These are phyloP conservation scores for Drosophila tsacasi DNA, from an alignment of 1,140 invertebrate genomes.

Conservation along the genomic window DNA sequence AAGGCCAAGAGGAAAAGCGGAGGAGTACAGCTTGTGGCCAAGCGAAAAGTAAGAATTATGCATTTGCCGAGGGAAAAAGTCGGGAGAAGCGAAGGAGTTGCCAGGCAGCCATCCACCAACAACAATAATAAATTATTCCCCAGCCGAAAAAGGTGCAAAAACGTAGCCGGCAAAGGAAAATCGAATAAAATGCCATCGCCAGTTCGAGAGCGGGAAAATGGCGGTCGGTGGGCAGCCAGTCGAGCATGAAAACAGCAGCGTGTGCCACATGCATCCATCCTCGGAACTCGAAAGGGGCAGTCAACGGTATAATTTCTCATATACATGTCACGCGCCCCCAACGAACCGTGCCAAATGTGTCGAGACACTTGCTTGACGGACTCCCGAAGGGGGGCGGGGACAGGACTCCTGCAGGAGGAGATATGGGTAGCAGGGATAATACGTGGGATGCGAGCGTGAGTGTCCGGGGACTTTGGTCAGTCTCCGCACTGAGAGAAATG, in stretches of 20 bases:
- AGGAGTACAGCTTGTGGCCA: conserved; percentile 42
- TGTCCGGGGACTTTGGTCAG: conserved; percentile 34
- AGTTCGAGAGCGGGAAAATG: conserved; percentile 2
- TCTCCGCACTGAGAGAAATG: conserved; percentile 13
- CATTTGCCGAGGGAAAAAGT: conserved; percentile 44
- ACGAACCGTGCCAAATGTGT: conserved; percentile 80
- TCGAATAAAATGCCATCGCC: conserved; percentile 60
- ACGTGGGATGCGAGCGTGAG: conserved; percentile 10
- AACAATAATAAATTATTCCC: conserved; percentile 79
- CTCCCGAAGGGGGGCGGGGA: not conserved
- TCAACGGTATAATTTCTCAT: conserved; percentile 84
- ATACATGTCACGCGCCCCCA: conserved; percentile 81
- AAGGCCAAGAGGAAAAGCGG: conserved; percentile 23
- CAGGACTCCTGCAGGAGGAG: not conserved
- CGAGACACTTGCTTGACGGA: conserved; percentile 64
- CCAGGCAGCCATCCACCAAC: conserved; percentile 20
- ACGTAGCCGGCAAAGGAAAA: conserved; percentile 46
- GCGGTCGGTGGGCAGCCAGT: conserved; percentile 35
- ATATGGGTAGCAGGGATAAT: conserved; percentile 18
- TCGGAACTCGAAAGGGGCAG: conserved; percentile 65
- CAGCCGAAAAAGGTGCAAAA: conserved; percentile 64
- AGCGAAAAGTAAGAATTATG: conserved; percentile 73
- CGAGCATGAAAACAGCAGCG: conserved; percentile 76
- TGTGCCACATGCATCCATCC: conserved; percentile 69
- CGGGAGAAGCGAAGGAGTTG: conserved; percentile 20